Evolutionary conservation across 2,113 vertebrate genomes (phyloP).

Genomic region (Ancistrus triradiatus): DNA sequence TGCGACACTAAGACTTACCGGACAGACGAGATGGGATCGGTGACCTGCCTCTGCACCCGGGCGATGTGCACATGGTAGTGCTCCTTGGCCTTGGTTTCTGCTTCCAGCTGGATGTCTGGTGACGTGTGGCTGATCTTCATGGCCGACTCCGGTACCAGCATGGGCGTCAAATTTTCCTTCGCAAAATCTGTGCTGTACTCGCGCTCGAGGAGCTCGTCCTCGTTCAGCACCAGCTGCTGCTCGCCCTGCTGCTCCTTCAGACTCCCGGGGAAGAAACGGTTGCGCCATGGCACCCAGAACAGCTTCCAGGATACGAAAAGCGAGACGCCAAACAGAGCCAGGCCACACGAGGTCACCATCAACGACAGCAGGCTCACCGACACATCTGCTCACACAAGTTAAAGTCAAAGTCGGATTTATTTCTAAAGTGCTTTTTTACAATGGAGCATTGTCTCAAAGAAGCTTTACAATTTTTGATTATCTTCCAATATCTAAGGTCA

Average conservation of each 20-base stretch:
- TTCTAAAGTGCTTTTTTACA: too few relatives aligned
- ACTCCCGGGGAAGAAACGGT: conserved; percentile 77
- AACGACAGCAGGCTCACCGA: conserved; percentile 73
- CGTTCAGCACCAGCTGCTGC: conserved; percentile 78
- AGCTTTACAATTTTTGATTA: too few relatives aligned
- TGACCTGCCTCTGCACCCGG: conserved; percentile 86
- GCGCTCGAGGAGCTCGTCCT: conserved; percentile 81
- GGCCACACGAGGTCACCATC: conserved; percentile 75
- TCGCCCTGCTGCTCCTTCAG: conserved; percentile 84
- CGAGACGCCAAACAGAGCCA: conserved; percentile 93
- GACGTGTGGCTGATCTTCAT: conserved; percentile 99
- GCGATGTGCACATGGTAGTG: conserved; percentile 74
- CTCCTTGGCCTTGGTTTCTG: conserved; percentile 75
- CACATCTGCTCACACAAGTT: conserved; percentile 60
- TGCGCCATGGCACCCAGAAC: conserved; percentile 94
- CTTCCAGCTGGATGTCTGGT: conserved; percentile 86
- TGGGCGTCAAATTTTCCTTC: conserved; percentile 68
- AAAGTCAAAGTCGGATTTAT: too few relatives aligned
- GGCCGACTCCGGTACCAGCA: conserved; percentile 74
- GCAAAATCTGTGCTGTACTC: conserved; percentile 86
- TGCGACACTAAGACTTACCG: conserved; percentile 72
- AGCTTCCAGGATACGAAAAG: conserved; percentile 99
- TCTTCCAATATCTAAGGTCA: too few relatives aligned
- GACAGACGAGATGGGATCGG: conserved; percentile 86
- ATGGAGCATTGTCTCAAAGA: too few relatives aligned